Evolutionary conservation across 2,797 vertebrate species (phyloP).

Genomic region (Rhynchotus rufescens): DNA sequence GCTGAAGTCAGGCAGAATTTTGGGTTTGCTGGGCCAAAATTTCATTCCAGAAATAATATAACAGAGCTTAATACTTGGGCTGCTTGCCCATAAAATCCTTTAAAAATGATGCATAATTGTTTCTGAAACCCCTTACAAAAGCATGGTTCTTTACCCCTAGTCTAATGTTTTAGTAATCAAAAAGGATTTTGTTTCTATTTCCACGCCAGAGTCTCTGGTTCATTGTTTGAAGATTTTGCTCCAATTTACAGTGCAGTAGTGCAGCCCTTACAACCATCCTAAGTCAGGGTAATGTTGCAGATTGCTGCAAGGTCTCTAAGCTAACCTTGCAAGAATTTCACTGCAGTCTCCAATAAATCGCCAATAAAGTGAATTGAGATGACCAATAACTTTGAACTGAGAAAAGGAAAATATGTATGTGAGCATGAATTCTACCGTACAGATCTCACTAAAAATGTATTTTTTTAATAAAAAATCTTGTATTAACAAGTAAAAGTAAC

Average conservation of each 20-base stretch:
- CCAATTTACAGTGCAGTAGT: not conserved
- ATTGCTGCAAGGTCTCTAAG: fast-evolving
- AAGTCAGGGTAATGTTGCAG: not conserved
- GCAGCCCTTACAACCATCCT: not conserved
- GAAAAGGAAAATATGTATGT: not conserved
- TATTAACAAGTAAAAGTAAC: not conserved
- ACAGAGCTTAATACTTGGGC: not conserved
- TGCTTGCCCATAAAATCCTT: not conserved
- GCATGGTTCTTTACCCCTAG: not conserved
- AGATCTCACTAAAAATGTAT: not conserved
- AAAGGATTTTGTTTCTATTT: constrained; percentile 15
- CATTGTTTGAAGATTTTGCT: not conserved
- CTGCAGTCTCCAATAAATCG: not conserved
- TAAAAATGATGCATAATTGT: not conserved
- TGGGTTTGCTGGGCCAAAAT: not conserved
- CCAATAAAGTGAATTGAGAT: not conserved
- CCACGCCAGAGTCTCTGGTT: not conserved
- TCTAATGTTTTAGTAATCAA: not conserved
- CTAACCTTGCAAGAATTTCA: not conserved
- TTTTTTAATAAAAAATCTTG: not conserved
- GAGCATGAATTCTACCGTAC: not conserved
- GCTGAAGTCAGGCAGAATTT: not conserved
- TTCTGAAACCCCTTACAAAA: not conserved
- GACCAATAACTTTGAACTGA: not conserved
- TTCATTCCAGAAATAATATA: constrained; percentile 1